Base-by-base conservation (phyloP, 2,888 invertebrate genomes). In the Machimus atricapillus region DNA sequence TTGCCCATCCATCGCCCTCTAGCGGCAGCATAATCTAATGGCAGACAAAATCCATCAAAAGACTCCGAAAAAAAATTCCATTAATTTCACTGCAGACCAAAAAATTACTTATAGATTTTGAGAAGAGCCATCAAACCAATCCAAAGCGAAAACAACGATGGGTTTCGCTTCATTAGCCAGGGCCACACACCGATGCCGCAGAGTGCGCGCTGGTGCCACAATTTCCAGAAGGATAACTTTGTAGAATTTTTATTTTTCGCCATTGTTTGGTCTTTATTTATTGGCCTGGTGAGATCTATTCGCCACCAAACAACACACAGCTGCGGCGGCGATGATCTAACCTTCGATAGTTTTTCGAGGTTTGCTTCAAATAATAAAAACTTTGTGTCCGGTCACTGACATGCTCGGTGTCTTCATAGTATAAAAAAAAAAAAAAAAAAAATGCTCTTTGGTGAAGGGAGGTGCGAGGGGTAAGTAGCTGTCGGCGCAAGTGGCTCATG, bases 341-440 rank as follows among this genome's bases (percentile, higher is more conserved):
- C 66, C 52, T 40, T 79, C 19, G 52, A 79, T 79, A 79, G 79
- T 79, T 79, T 43, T 23, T 23, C 46, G 79, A 46, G 79, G 52
- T 79, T 79, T 79, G 79, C 43, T 79, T 27, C 56, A 52, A 37
- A 37, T 37, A 79, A 52, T 37, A 79, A 52, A 46, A 79, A 46
- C 23, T 8, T 8, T 3, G 78, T 14, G n/a, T 8, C 66, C 66
- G 79, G 79, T 79, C 79, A 79, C 52, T 79, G 79, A 79, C 66
- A 66, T n/a, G 52, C 27, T 27, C 23, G 23, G 46, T 27, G 27
- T 78, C 40, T 78, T 78, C 43, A 43, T 43, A 43, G 14, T 3
- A 43, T 12, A 43, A 43, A 43, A 43, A 43, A 43, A 43, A 46
- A 12, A 16, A 14, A 46, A 19, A 27, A 66, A 27, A 52, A 27